A percentile compares a stretch with the other conserved stretches of the same genome.
Evolutionary conservation across 2,888 invertebrate species (phyloP).

Genomic region (Petrolisthes cinctipes): DNA sequence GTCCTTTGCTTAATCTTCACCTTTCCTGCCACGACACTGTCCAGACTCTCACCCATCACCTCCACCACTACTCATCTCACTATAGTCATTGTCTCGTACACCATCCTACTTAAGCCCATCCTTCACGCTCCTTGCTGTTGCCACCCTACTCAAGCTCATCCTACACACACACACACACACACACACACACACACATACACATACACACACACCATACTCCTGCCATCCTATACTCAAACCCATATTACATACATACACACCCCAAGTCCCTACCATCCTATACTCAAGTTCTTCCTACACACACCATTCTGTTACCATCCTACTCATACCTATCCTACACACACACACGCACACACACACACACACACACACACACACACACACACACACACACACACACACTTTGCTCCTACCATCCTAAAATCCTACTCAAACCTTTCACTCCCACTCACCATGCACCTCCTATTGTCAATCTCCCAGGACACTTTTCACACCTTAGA

Average conservation of each 20-base stretch:
- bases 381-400: too few relatives aligned
- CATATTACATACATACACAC: neutral
- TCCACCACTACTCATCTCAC: neutral
- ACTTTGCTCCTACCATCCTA: too few relatives aligned
- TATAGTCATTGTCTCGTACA: neutral
- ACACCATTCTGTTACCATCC: neutral
- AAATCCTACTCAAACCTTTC: too few relatives aligned
- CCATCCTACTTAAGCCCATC: too few relatives aligned
- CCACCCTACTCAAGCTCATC: too few relatives aligned
- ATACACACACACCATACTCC: neutral
- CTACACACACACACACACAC: neutral
- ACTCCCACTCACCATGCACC: too few relatives aligned
- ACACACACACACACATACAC: neutral
- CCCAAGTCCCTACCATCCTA: neutral
- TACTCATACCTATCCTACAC: neutral
- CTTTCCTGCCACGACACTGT: neutral
- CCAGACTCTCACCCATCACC: neutral
- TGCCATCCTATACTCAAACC: neutral
- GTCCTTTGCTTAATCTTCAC: too few relatives aligned
- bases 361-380: neutral
- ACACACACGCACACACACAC: conserved; percentile 14
- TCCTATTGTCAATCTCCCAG: too few relatives aligned
- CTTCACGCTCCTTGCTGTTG: too few relatives aligned
- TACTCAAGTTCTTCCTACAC: too few relatives aligned
- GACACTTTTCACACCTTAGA: too few relatives aligned